A percentile compares a stretch with the other conserved stretches of the same genome.
These are phyloP conservation scores for Lithophane leautieri DNA, from an alignment of 2,888 invertebrate genomes.

Conservation along the genomic window DNA sequence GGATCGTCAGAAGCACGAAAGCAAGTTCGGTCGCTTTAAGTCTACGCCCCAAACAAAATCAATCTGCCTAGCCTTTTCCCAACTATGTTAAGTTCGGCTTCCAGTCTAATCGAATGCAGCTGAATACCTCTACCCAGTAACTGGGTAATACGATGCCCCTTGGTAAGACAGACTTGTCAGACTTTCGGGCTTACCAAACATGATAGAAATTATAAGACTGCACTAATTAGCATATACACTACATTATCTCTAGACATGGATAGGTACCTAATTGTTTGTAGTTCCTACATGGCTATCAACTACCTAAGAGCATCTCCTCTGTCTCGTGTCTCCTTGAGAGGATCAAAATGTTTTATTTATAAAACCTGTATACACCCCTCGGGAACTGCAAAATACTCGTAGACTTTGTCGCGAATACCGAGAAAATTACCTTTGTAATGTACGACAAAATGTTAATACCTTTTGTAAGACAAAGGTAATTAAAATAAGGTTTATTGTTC, in stretches of 20 bases:
- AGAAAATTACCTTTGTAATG: slow-evolving; percentile 46
- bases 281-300: slow-evolving; percentile 32
- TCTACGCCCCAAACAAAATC: not conserved
- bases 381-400: slow-evolving; percentile 38
- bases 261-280: slow-evolving; percentile 28
- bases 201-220: too few relatives aligned
- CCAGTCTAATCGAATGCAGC: too few relatives aligned
- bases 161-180: too few relatives aligned
- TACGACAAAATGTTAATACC: slow-evolving; percentile 27
- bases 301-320: slow-evolving; percentile 54
- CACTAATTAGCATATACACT: slow-evolving; percentile 18
- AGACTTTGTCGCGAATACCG: slow-evolving; percentile 40
- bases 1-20: too few relatives aligned
- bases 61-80: too few relatives aligned
- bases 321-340: slow-evolving; percentile 69
- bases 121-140: too few relatives aligned
- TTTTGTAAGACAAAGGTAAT: slow-evolving; percentile 25
- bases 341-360: slow-evolving; percentile 84
- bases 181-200: too few relatives aligned
- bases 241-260: slow-evolving; percentile 12
- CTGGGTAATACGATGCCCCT: too few relatives aligned
- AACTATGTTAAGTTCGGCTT: too few relatives aligned
- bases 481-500: slow-evolving; percentile 22
- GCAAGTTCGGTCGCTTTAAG: not conserved
- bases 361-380: slow-evolving; percentile 69